Evolutionary conservation across 1,140 invertebrate species (phyloP).

Genomic region (Hetaerina americana): DNA sequence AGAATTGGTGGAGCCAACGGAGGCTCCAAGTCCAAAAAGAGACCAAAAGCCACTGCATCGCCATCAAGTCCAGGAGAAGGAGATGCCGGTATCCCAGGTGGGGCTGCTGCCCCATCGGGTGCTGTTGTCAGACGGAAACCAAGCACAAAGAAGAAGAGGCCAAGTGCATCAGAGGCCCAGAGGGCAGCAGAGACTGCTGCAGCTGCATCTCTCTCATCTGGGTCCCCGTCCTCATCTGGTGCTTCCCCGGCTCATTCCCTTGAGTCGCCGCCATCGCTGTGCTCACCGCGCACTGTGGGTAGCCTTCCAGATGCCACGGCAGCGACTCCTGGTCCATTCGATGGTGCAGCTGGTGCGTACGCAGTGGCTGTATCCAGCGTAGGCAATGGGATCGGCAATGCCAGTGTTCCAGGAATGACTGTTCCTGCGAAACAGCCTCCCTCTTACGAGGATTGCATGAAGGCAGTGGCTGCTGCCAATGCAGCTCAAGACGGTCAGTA

Average conservation of each 20-base stretch:
- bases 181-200: slow-evolving; percentile 45
- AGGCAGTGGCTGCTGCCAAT: slow-evolving; percentile 38
- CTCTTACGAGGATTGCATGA: slow-evolving; percentile 78
- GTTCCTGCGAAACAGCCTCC: slow-evolving; percentile 55
- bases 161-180: slow-evolving; percentile 40
- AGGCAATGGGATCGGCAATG: not conserved
- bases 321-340: slow-evolving; percentile 26
- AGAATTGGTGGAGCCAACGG: slow-evolving; percentile 51
- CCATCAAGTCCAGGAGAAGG: slow-evolving; percentile 49
- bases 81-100: slow-evolving; percentile 17
- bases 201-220: slow-evolving; percentile 31
- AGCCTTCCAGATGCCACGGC: slow-evolving; percentile 24
- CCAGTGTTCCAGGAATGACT: slow-evolving; percentile 19
- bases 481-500: slow-evolving; percentile 23
- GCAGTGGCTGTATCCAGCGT: slow-evolving; percentile 26
- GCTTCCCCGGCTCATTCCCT: slow-evolving; percentile 33
- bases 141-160: slow-evolving; percentile 56
- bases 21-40: slow-evolving; percentile 57
- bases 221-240: not conserved
- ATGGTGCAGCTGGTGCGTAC: not conserved
- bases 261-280: slow-evolving; percentile 51
- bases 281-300: slow-evolving; percentile 56
- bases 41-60: slow-evolving; percentile 36
- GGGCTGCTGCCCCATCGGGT: slow-evolving; percentile 21
- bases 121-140: slow-evolving; percentile 49